Evolutionary conservation across 2,797 vertebrate species (phyloP).

Genomic region (Gallinago stenura): DNA sequence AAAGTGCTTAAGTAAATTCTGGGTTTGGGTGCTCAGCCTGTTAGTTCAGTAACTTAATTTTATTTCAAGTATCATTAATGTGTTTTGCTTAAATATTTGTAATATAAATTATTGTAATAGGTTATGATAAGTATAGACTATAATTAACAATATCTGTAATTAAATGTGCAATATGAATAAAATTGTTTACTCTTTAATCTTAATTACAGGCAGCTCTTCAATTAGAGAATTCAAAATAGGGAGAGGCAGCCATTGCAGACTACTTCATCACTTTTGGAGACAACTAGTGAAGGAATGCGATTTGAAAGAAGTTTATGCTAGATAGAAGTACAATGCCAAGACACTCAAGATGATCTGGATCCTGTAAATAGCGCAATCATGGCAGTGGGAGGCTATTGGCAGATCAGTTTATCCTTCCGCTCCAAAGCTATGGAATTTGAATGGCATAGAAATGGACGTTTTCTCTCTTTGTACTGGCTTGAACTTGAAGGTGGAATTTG

Average conservation of each 20-base stretch:
- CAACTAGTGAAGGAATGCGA: neutral
- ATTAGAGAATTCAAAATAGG: constrained; percentile 40
- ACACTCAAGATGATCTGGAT: neutral
- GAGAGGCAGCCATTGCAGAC: constrained; percentile 34
- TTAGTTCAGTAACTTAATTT: neutral
- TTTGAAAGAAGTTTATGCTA: neutral
- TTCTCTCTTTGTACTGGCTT: neutral
- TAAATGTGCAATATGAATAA: constrained; percentile 38
- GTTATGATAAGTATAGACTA: constrained; percentile 7
- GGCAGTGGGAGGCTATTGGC: neutral
- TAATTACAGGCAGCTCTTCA: constrained; percentile 58
- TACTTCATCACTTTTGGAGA: neutral
- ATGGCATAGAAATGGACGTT: neutral
- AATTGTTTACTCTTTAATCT: constrained; percentile 62
- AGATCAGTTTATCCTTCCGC: neutral
- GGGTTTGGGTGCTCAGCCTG: neutral
- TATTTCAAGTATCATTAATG: neutral
- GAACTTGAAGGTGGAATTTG: neutral
- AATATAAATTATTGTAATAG: constrained; percentile 49
- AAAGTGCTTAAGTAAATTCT: neutral
- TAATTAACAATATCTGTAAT: constrained; percentile 60
- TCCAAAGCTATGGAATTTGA: neutral
- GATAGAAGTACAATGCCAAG: neutral
- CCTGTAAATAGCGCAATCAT: neutral
- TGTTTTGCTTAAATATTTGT: constrained; percentile 42